A percentile compares a stretch with the other conserved stretches of the same genome.
Evolutionary conservation across 2,797 vertebrate genomes (phyloP).

Genomic region (Siniperca obscura): DNA sequence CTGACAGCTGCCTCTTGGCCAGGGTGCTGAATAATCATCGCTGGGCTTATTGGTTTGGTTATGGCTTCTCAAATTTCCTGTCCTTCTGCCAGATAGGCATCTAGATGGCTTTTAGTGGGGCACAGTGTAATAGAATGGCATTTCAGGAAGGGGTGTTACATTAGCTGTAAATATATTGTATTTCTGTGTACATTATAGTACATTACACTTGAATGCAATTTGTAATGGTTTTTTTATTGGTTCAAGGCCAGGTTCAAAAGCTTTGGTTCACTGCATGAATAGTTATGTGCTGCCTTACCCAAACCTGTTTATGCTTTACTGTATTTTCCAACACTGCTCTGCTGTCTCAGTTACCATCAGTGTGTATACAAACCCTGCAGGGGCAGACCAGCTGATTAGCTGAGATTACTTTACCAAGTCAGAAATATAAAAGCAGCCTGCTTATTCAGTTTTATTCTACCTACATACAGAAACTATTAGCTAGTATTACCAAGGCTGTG

Average conservation of each 20-base stretch:
- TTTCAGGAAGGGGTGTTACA: constrained; percentile 35
- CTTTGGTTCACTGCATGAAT: constrained; percentile 37
- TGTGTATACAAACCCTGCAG: constrained; percentile 34
- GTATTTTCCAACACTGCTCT: constrained; percentile 24
- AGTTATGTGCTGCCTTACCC: constrained; percentile 25
- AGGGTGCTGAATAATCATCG: constrained; percentile 70
- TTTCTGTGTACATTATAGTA: constrained; percentile 37
- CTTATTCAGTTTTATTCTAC: constrained; percentile 10
- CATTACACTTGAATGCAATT: constrained; percentile 25
- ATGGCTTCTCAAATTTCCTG: constrained; percentile 72
- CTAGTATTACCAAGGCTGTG: neutral
- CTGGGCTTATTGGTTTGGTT: constrained; percentile 73
- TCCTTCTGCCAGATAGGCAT: constrained; percentile 60
- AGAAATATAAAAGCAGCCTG: constrained; percentile 29
- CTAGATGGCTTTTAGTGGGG: constrained; percentile 44
- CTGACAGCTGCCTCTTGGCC: constrained; percentile 74
- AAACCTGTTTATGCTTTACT: constrained; percentile 49
- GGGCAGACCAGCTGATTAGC: constrained; percentile 16
- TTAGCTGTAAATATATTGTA: constrained; percentile 45
- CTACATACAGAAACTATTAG: constrained; percentile 31
- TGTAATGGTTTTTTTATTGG: constrained; percentile 28
- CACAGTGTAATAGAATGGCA: constrained; percentile 40
- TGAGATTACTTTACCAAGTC: constrained; percentile 31
- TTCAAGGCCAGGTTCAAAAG: constrained; percentile 35
- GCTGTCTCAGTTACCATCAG: constrained; percentile 24